phyloP scores from a whole-genome alignment of 2,113 vertebrate species.

The Tiliqua scincoides region DNA sequence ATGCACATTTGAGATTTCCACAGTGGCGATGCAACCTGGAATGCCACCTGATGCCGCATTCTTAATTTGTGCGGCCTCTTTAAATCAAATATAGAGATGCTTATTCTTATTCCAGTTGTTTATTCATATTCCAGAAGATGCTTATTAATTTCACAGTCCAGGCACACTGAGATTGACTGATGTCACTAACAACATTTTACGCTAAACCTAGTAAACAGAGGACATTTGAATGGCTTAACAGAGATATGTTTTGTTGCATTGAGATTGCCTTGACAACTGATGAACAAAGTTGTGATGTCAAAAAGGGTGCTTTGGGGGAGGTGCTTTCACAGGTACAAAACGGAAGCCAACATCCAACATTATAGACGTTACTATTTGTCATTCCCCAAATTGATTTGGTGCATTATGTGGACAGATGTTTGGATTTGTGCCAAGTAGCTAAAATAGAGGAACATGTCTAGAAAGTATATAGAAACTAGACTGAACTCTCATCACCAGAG shows the following conservation, averaged over 20 bases:
- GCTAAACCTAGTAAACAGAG: constrained; percentile 13
- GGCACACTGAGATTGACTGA: constrained; percentile 8
- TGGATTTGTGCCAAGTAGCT: no score
- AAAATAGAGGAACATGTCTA: no score
- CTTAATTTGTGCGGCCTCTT: no score
- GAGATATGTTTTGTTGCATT: neutral
- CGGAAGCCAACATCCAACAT: neutral
- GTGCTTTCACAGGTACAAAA: neutral
- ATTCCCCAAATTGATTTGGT: neutral
- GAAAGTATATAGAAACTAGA: no score
- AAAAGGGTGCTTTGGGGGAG: neutral
- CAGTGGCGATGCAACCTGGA: no score
- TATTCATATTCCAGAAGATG: constrained; percentile 37
- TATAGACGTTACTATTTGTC: neutral
- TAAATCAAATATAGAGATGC: no score
- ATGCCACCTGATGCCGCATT: no score
- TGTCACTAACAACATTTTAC: neutral
- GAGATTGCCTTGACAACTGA: neutral
- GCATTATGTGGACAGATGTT: neutral
- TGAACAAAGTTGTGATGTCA: neutral
- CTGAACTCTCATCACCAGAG: no score
- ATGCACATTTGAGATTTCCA: no score
- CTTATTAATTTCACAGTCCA: constrained; percentile 15
- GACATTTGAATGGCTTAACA: constrained; percentile 6
- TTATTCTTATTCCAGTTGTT: neutral